Evolutionary conservation across 2,888 invertebrate species (phyloP).

Genomic region (Rotaria sp.): DNA sequence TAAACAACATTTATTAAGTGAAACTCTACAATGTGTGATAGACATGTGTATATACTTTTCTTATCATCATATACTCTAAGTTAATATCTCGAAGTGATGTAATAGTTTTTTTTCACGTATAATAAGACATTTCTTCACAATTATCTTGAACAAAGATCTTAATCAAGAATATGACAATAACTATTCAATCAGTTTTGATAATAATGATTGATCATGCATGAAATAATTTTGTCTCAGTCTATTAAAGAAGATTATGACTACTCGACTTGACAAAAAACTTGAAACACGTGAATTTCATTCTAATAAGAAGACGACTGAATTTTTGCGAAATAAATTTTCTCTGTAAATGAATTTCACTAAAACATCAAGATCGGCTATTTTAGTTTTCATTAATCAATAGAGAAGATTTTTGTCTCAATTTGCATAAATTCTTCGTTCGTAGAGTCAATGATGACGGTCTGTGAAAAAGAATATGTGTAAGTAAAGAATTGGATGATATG

Average conservation of each 20-base stretch:
- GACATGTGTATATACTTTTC: background rate
- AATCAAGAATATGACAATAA: background rate
- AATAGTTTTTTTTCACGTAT: background rate
- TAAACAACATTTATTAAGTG: background rate
- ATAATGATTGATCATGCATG: background rate
- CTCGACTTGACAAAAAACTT: background rate
- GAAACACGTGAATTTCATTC: no score
- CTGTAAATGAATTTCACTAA: no score
- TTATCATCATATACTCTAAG: background rate
- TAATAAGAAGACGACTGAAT: no score
- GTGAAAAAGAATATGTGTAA: no score
- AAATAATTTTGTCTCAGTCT: background rate
- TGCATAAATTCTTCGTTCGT: no score
- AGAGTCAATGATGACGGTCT: no score
- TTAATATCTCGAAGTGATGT: background rate
- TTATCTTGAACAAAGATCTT: background rate
- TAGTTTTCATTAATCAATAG: no score
- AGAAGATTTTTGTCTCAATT: no score
- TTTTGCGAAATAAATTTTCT: no score
- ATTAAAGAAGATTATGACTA: background rate
- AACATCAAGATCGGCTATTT: no score
- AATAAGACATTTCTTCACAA: background rate
- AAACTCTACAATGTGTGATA: background rate
- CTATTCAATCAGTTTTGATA: background rate
- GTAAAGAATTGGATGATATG: no score